A percentile compares a stretch with the other conserved stretches of the same genome.
Evolutionary conservation across 2,888 invertebrate species (phyloP).

Genomic region (Habroteleia sp.): DNA sequence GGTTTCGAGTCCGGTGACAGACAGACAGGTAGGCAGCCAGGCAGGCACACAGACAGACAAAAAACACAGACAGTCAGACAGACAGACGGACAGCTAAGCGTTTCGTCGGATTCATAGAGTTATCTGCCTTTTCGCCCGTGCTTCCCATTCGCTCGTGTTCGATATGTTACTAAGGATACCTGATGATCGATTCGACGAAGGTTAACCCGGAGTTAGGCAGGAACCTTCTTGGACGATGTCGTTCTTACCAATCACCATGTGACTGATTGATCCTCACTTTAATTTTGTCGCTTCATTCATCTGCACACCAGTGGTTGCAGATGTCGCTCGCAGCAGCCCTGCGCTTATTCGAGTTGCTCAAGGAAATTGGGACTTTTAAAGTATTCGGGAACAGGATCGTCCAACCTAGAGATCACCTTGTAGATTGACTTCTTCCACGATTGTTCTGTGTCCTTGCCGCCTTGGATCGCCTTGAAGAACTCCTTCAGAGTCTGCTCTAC

Average conservation of each 20-base stretch:
- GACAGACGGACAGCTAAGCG: conserved; percentile 57
- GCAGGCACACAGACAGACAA: conserved; percentile 61
- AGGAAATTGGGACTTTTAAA: conserved; percentile 99
- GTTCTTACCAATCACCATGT: conserved; percentile 60
- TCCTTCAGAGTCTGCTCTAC: conserved; percentile 98
- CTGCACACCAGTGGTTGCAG: conserved; percentile 52
- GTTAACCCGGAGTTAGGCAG: conserved; percentile 65
- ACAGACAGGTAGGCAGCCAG: conserved; percentile 57
- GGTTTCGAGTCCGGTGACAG: conserved; percentile 58
- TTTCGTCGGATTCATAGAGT: conserved; percentile 58
- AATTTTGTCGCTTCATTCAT: conserved; percentile 37
- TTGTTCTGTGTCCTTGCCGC: conserved; percentile 98
- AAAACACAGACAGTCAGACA: conserved; percentile 55
- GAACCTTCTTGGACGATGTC: conserved; percentile 73
- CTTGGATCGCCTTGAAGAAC: conserved; percentile 98
- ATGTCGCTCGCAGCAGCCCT: conserved; percentile 34
- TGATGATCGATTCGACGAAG: conserved; percentile 74
- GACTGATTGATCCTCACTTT: conserved; percentile 48
- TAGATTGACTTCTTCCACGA: conserved; percentile 99
- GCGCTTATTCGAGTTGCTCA: conserved; percentile 95
- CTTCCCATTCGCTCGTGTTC: conserved; percentile 69
- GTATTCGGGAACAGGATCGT: conserved; percentile 99
- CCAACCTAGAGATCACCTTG: conserved; percentile 99
- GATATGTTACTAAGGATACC: conserved; percentile 80
- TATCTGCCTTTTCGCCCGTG: conserved; percentile 60